A percentile compares a stretch with the other conserved stretches of the same genome.
Evolutionary conservation across 2,888 invertebrate species (phyloP).

Genomic region (Pandemis corylana): DNA sequence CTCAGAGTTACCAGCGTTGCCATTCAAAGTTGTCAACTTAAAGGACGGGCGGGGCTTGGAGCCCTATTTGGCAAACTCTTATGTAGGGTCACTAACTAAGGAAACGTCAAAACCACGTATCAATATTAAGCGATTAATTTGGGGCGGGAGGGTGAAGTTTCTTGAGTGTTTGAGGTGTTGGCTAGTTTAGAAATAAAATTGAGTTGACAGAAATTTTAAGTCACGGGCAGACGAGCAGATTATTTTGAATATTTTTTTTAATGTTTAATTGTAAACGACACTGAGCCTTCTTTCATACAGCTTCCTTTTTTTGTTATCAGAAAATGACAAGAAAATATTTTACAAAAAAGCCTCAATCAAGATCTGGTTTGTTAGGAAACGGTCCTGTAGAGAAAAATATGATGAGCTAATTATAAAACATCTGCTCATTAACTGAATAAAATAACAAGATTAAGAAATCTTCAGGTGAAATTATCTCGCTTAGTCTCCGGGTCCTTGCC

Average conservation of each 20-base stretch:
- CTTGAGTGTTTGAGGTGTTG: conserved; percentile 59
- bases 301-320: too few species aligned
- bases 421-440: conserved; percentile 6
- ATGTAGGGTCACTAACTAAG: conserved; percentile 66
- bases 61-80: conserved; percentile 41
- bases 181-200: conserved; percentile 50
- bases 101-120: conserved; percentile 79
- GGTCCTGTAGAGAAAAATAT: not conserved
- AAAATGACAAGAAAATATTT: not conserved
- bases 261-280: not conserved
- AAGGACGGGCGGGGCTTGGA: conserved; percentile 51
- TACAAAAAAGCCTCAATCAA: not conserved
- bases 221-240: not conserved
- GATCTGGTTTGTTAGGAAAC: not conserved
- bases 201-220: not conserved
- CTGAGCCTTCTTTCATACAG: too few species aligned
- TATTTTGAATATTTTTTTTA: too few species aligned
- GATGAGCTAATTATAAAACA: conserved; percentile 1
- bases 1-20: conserved; percentile 51
- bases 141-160: conserved; percentile 63
- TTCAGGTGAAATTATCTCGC: conserved; percentile 9
- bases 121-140: conserved; percentile 77
- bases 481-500: not conserved
- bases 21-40: conserved; percentile 65
- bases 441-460: not conserved